Evolutionary conservation across 2,113 vertebrate genomes (phyloP), one percentile per base, ranked within the genome.

Genomic region (Ancistrus triradiatus): DNA sequence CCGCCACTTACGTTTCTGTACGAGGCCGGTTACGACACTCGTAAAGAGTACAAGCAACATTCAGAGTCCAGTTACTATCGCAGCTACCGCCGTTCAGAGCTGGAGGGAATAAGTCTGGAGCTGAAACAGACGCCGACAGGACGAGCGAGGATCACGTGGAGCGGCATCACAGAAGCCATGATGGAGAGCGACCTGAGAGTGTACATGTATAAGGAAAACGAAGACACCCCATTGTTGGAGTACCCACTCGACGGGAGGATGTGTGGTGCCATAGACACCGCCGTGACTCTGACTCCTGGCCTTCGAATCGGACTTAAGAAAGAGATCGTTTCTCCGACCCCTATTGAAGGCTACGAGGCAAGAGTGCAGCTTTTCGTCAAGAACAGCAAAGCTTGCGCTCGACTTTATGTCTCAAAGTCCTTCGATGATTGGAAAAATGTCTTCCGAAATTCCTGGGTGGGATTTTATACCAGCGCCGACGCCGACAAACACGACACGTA

Each of bases 401-500:
- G 40, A n/a, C 38, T 65, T 17, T 55, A 46, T 17, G 43, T 65
- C 40, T 43, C 42, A 38, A 55, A 64, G 17, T 19, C 50, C 14
- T 64, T 55, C 7, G 19, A 3, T 3, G 17, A 44, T 3, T 55
- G 62, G 62, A 44, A 28, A 15, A 2, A 65, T 21, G 1, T 1
- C 3, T 65, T 65, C 9, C 6, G 1, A 6, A 2, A 35, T 11
- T 65, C 50, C 17, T 55, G 50, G 62, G 62, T 64, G 38, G 62
- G 50, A 1, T 55, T 65, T 31, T 65, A 65, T 19, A 46, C 5
- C 8, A 44, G 7, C 40, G 11, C 22, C 22, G 10, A 55, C 14
- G 17, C 18, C 31, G 4, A 21, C 8, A 13, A 11, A 1, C 43
- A 65, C 17, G 10, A 24, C 6, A 55, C 15, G 0, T 55, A 35